Conservation (phyloP, 2,113 vertebrate genomes). For the Daboia siamensis region DNA sequence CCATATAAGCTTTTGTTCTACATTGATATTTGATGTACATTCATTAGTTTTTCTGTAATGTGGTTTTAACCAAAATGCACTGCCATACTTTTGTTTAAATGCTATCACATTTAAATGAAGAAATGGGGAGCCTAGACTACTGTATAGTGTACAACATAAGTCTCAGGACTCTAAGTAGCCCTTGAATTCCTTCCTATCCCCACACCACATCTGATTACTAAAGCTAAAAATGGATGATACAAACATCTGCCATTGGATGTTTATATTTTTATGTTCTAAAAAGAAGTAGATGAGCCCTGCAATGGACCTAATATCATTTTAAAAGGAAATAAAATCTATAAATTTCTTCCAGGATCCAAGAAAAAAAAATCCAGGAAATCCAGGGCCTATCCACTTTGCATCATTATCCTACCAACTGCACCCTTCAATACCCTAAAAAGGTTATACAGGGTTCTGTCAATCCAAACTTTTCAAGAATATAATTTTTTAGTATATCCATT, state of each 20-base stretch:
- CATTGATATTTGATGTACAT: constrained; percentile 12
- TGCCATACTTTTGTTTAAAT: constrained; percentile 25
- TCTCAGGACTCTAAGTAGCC: background rate
- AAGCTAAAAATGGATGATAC: background rate
- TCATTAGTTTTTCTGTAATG: constrained; percentile 30
- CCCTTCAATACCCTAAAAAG: background rate
- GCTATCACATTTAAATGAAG: constrained; percentile 17
- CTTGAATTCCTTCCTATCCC: background rate
- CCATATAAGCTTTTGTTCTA: background rate
- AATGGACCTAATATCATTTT: background rate
- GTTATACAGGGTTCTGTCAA: background rate
- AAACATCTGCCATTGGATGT: background rate
- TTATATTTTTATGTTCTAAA: background rate
- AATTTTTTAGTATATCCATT: background rate
- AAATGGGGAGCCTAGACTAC: background rate
- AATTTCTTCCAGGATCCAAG: background rate
- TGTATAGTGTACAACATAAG: background rate
- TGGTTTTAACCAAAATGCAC: constrained; percentile 40
- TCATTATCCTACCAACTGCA: background rate
- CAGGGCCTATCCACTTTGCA: background rate
- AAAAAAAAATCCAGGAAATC: background rate
- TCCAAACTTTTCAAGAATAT: background rate
- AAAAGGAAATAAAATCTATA: background rate
- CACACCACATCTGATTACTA: background rate
- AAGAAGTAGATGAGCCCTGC: background rate